Percentiles rank a stretch among this genome's conserved stretches.
Evolutionary conservation across 2,888 invertebrate species (phyloP).

Genomic region (Cephus sareptanus): DNA sequence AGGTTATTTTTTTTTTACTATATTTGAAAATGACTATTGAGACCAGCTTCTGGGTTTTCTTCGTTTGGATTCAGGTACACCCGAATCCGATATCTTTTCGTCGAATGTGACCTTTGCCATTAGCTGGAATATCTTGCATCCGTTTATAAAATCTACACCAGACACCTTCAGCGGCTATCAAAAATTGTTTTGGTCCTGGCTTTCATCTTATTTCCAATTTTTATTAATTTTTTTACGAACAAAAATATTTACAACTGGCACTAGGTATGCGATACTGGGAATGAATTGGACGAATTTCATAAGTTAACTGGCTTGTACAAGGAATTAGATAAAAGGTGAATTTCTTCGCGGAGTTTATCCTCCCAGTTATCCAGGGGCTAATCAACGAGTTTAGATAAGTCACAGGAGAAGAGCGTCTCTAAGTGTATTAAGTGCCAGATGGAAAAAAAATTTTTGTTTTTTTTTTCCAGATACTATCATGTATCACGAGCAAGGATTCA

Average conservation of each 20-base stretch:
- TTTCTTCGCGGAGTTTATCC: conserved; percentile 10
- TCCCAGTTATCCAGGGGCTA: conserved; percentile 21
- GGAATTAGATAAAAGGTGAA: conserved; percentile 2
- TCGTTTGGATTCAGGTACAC: not conserved
- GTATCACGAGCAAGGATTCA: not conserved
- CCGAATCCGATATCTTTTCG: not conserved
- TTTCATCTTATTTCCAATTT: not conserved
- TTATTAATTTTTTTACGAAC: not conserved
- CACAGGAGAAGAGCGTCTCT: conserved; percentile 3
- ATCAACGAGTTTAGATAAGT: conserved; percentile 1
- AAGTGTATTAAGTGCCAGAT: not conserved
- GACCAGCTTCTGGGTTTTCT: not conserved
- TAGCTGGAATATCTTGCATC: not conserved
- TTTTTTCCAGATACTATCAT: too few species aligned
- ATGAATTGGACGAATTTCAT: not conserved
- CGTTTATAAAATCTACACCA: not conserved
- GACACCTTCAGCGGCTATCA: not conserved
- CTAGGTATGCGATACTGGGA: not conserved
- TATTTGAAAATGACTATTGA: not conserved
- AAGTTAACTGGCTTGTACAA: not conserved
- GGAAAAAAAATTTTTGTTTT: not conserved
- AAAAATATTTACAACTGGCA: not conserved
- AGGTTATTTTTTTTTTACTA: not conserved
- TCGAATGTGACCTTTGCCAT: not conserved
- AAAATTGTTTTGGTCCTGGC: not conserved